Evolutionary conservation across 2,797 vertebrate genomes (phyloP), one percentile per base, ranked within the genome.

Genomic region (Sebastes dallii): DNA sequence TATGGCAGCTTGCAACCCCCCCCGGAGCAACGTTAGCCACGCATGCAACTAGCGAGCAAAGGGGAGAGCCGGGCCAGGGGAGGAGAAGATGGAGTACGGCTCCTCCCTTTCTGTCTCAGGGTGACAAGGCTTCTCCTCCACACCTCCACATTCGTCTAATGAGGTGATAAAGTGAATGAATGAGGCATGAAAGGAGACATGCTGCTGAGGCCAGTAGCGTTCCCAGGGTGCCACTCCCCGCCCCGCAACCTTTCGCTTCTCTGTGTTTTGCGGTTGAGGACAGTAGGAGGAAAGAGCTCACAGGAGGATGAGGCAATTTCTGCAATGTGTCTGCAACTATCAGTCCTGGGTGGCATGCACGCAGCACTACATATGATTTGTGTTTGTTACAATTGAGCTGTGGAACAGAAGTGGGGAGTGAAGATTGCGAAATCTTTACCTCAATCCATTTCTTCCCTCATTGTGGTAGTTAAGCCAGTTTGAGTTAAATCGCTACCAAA

Each of bases 101-200:
- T 90, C 92, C 88, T 91, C 88, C 89, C 70, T 83, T 36, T 86
- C 87, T 86, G 91, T 94, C 91, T 94, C 88, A 79, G 82, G 86
- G 90, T 94, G 92, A 94, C 92, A 89, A 82, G 91, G 76, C 89
- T 87, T 93, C 89, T 92, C 88, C 86, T 87, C 85, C 75, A 87
- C 90, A 92, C 94, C 91, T 92, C 87, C 92, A 86, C 92, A 83
- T 94, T 91, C 87, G 29, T 91, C 91, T 95, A 94, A 95, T 94
- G 93, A 94, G 94, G 92, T 94, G 93, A 94, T 95, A 91, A 95
- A 94, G 91, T 94, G 91, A 95, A 94, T 91, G 94, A 94, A 94
- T 94, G 94, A 94, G 90, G 91, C 93, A 94, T 95, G 93, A 92
- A 94, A 93, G 89, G 82, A 92, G 91, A 91, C 91, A 88, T 87